Percentiles rank a stretch among this genome's conserved stretches.
Conservation (phyloP, 2,888 invertebrate genomes). For the Himalopsyche anomala region DNA sequence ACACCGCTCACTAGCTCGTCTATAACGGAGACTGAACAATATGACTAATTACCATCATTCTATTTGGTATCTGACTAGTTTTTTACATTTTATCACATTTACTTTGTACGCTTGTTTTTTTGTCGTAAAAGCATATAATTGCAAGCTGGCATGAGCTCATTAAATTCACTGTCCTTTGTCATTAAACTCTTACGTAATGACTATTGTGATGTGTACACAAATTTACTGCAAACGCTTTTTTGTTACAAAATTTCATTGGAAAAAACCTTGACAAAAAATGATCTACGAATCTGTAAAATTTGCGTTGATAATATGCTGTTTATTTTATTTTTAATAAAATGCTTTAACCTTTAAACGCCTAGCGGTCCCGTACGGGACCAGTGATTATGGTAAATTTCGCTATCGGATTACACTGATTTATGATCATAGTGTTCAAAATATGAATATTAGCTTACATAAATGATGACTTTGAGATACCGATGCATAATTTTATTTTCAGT, state of each 20-base stretch:
- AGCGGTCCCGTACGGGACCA: too few relatives aligned
- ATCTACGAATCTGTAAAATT: too few relatives aligned
- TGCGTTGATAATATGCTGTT: too few relatives aligned
- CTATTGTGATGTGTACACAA: background rate
- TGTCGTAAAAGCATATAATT: constrained; percentile 2
- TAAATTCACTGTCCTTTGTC: constrained; percentile 22
- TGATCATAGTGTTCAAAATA: too few relatives aligned
- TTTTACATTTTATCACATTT: background rate
- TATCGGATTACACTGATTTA: too few relatives aligned
- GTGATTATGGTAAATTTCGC: too few relatives aligned
- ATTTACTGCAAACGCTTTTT: background rate
- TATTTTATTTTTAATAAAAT: too few relatives aligned
- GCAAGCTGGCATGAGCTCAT: background rate
- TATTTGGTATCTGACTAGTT: constrained; percentile 12
- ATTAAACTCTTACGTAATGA: background rate
- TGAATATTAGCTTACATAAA: too few relatives aligned
- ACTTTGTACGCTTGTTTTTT: background rate
- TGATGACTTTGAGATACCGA: too few relatives aligned
- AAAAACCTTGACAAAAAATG: background rate
- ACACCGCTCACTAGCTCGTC: constrained; percentile 14
- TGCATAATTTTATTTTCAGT: too few relatives aligned
- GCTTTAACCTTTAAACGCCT: too few relatives aligned
- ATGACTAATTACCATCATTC: constrained; percentile 5
- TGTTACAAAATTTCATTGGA: background rate
- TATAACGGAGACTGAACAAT: background rate